Evolutionary conservation across 2,888 invertebrate genomes (phyloP), one percentile per base, ranked within the genome.

Genomic region (Chrysolina oricalcia): DNA sequence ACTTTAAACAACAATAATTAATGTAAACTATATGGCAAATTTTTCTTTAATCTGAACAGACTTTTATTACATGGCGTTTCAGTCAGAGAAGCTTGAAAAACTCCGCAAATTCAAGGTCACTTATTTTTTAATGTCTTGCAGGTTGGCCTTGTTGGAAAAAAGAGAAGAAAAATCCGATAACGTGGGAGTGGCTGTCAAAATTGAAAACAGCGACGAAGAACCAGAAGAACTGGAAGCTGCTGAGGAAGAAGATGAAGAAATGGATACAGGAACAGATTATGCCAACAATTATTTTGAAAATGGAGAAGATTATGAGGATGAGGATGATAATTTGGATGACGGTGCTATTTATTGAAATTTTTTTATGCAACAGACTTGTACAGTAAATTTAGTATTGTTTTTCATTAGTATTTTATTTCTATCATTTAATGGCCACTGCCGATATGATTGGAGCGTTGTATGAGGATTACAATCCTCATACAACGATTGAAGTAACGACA

Each of bases 251-350:
- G 96, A 96, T 83, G 94, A 95, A 85, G 96, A 96, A 88, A 93
- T 96, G 91, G 96, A 96, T 86, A 96, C 96, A 84, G 96, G 96
- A 21, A 96, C 96, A 23, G 96, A 96, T 87, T 96, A 96, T 86
- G 94, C 94, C 0, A 95, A 95, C 83, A 96, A 94, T 85, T 96
- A 96, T 87, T 96, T 96, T 87, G 96, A 96, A 86, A 96, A 96
- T 87, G 96, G 96, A 1, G 96, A 96, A 88, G 93, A 92, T 41
- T 96, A 94, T 86, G 96, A 96, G 86, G 96, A 96, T 76, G 96
- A 96, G 82, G 96, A 96, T 85, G 96, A 96, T 83, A 95, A 94
- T 86, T 89, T 95, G 78, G 96, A 96, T 87, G 96, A 96, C 89
- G 96, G 95, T 15, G 95, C 96, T 65, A 92, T 94, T 74, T 96